Evolutionary conservation across 2,797 vertebrate genomes (phyloP).

Genomic region (Cirrhinus molitorella): DNA sequence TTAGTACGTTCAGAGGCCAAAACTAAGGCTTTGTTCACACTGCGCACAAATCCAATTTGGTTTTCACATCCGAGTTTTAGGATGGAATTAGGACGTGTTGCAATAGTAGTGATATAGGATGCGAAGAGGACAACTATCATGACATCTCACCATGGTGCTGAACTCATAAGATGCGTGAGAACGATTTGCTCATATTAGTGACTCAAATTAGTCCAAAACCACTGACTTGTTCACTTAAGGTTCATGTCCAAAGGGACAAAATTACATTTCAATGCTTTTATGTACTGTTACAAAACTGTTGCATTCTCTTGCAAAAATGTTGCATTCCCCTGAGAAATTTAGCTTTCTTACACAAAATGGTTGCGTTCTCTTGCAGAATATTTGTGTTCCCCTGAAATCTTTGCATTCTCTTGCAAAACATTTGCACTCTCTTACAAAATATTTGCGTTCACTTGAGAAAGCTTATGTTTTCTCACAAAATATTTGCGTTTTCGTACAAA

Average conservation of each 20-base stretch:
- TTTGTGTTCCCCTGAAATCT: background rate
- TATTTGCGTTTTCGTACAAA: background rate
- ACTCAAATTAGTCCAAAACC: background rate
- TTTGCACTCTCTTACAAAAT: background rate
- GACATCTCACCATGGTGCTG: background rate
- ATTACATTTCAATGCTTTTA: background rate
- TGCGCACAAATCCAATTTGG: background rate
- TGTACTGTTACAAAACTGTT: background rate
- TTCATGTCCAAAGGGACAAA: background rate
- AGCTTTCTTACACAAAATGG: background rate
- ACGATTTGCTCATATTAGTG: background rate
- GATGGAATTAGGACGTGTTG: background rate
- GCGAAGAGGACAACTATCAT: background rate
- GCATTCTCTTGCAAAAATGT: background rate
- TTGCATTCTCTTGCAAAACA: background rate
- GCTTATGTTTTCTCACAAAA: background rate
- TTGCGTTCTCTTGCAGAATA: background rate
- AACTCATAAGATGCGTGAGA: background rate
- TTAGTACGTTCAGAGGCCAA: constrained; percentile 41
- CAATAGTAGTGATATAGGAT: background rate
- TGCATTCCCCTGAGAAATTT: too few relatives aligned
- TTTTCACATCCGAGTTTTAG: background rate
- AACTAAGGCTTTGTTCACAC: constrained; percentile 44
- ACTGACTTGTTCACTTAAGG: background rate
- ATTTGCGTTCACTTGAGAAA: background rate